A percentile compares a stretch with the other conserved stretches of the same genome.
These are phyloP conservation scores for Psittacara wagleri DNA, from an alignment of 2,113 vertebrate genomes.

Conservation along the genomic window DNA sequence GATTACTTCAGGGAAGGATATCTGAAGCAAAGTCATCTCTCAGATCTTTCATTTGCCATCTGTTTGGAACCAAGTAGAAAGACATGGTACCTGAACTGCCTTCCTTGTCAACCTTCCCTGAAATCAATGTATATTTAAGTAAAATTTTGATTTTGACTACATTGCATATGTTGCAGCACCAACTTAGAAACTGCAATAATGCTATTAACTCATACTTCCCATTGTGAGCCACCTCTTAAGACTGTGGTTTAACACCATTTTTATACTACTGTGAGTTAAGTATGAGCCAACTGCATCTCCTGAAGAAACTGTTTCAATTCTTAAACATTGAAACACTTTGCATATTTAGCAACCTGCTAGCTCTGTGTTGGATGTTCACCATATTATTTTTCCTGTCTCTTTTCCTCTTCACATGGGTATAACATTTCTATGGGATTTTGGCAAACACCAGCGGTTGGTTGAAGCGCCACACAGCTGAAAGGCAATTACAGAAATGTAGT, in stretches of 20 bases:
- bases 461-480: neutral
- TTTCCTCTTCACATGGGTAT: neutral
- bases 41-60: neutral
- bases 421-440: neutral
- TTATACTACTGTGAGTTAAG: neutral
- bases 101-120: neutral
- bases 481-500: neutral
- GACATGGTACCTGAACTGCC: neutral
- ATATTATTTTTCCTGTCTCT: neutral
- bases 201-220: neutral
- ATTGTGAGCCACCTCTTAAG: neutral
- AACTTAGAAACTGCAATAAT: neutral
- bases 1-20: neutral
- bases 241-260: neutral
- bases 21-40: neutral
- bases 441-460: neutral
- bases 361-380: neutral
- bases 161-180: neutral
- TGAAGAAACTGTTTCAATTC: neutral
- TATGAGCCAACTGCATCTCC: neutral
- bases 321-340: neutral
- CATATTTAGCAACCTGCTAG: neutral
- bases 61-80: neutral
- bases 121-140: neutral
- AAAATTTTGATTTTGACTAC: neutral